phyloP scores from a whole-genome alignment of 2,797 vertebrate genomes.

The Acanthiza pusilla region DNA sequence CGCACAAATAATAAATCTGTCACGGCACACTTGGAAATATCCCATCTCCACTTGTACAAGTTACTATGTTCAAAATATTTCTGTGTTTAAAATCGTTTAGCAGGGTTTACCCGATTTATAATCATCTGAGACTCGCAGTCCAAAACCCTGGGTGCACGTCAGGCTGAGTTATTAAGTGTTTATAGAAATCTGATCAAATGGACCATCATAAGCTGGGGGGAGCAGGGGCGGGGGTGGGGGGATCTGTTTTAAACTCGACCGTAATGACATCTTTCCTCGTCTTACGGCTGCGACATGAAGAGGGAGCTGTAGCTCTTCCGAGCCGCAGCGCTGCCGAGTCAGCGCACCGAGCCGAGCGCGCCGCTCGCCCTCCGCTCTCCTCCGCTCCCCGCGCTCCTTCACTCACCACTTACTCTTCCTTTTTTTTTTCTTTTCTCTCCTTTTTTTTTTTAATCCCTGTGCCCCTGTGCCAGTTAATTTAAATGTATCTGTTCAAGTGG shows the following conservation, averaged over 20 bases:
- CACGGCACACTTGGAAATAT: neutral
- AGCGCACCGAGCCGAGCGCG: constrained; percentile 64
- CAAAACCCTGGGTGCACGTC: constrained; percentile 13
- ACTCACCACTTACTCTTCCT: constrained; percentile 23
- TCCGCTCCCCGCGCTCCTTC: neutral
- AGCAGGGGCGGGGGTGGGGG: neutral
- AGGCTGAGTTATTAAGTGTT: constrained; percentile 31
- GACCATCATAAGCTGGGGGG: neutral
- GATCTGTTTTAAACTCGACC: constrained; percentile 13
- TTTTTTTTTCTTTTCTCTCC: rapidly evolving
- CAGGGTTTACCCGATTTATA: constrained; percentile 5
- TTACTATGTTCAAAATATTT: neutral
- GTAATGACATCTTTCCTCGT: constrained; percentile 69
- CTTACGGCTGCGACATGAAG: constrained; percentile 89
- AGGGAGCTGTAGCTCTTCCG: constrained; percentile 94
- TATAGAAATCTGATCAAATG: constrained; percentile 30
- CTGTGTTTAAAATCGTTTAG: neutral
- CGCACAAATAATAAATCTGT: neutral
- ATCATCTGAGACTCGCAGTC: neutral
- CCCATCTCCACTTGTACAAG: neutral
- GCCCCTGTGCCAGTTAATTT: constrained; percentile 87
- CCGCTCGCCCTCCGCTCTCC: constrained; percentile 36
- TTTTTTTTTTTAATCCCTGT: constrained; percentile 66
- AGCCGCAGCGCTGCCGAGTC: constrained; percentile 73
- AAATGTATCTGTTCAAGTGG: constrained; percentile 91